A percentile compares a stretch with the other conserved stretches of the same genome.
phyloP scores from a whole-genome alignment of 2,888 invertebrate species.

The Noctua fimbriata region DNA sequence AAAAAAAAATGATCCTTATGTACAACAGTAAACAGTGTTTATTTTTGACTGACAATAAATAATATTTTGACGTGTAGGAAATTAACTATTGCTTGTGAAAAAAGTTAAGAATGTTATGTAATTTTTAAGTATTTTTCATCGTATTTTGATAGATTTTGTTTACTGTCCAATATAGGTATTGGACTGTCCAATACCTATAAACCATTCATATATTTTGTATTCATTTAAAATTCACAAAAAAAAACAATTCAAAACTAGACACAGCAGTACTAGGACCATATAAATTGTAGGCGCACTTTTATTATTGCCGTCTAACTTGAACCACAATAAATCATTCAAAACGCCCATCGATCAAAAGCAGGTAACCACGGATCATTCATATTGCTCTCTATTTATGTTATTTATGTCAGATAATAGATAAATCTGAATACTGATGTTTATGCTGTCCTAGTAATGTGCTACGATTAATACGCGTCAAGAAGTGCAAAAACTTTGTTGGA shows the following conservation, averaged over 20 bases:
- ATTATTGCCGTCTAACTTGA: slow-evolving; percentile 52
- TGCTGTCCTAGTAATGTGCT: slow-evolving; percentile 44
- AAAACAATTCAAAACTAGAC: slow-evolving; percentile 10
- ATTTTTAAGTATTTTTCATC: background rate
- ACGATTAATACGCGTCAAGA: slow-evolving; percentile 23
- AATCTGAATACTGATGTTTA: slow-evolving; percentile 34
- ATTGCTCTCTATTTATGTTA: slow-evolving; percentile 51
- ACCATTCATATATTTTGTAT: background rate
- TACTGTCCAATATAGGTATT: background rate
- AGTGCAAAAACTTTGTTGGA: background rate
- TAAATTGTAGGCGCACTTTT: slow-evolving; percentile 48
- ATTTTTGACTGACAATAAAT: background rate
- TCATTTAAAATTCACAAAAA: background rate
- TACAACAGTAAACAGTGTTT: too few species aligned
- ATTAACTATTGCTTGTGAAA: background rate
- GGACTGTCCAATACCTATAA: background rate
- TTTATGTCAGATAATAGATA: slow-evolving; percentile 54
- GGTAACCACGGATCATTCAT: slow-evolving; percentile 52
- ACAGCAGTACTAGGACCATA: slow-evolving; percentile 39
- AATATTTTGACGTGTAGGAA: background rate
- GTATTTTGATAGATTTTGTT: background rate
- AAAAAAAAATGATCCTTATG: background rate
- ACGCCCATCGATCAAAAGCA: slow-evolving; percentile 46
- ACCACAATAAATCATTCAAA: slow-evolving; percentile 57
- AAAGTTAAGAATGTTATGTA: background rate